phyloP scores from a whole-genome alignment of 2,797 vertebrate genomes.

The Kryptopterus vitreolus region DNA sequence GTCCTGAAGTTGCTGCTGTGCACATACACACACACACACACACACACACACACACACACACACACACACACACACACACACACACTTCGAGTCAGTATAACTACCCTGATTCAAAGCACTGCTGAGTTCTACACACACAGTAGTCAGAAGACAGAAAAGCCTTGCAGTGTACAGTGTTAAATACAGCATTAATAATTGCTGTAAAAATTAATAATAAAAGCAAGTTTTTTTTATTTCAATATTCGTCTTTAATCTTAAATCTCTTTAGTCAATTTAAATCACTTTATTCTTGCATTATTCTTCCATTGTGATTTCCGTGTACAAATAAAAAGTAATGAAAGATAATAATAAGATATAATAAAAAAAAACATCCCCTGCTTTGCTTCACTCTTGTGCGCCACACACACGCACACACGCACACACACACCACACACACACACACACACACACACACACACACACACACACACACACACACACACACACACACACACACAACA shows the following conservation, averaged over 20 bases:
- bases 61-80: constrained; percentile 9
- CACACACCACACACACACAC: constrained; percentile 20
- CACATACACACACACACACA: constrained; percentile 49
- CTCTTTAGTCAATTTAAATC: too few relatives aligned
- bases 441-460: constrained; percentile 22
- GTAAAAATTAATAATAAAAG: background rate
- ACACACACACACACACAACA: constrained; percentile 13
- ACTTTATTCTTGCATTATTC: too few relatives aligned
- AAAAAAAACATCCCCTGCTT: background rate
- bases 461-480: too few relatives aligned
- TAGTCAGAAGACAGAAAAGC: background rate
- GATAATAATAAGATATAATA: too few relatives aligned
- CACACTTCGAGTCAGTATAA: background rate
- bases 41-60: constrained; percentile 33
- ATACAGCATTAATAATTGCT: background rate
- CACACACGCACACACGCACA: constrained; percentile 19
- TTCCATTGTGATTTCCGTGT: too few relatives aligned
- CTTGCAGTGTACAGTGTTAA: background rate
- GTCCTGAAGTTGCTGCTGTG: constrained; percentile 99
- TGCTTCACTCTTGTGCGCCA: background rate
- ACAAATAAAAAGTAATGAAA: too few relatives aligned
- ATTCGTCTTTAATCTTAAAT: too few relatives aligned
- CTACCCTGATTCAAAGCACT: background rate
- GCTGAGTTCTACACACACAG: background rate
- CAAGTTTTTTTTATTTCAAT: too few relatives aligned